These are phyloP conservation scores for Sminthurinus aureus DNA, from an alignment of 2,888 invertebrate genomes.

Conservation along the genomic window DNA sequence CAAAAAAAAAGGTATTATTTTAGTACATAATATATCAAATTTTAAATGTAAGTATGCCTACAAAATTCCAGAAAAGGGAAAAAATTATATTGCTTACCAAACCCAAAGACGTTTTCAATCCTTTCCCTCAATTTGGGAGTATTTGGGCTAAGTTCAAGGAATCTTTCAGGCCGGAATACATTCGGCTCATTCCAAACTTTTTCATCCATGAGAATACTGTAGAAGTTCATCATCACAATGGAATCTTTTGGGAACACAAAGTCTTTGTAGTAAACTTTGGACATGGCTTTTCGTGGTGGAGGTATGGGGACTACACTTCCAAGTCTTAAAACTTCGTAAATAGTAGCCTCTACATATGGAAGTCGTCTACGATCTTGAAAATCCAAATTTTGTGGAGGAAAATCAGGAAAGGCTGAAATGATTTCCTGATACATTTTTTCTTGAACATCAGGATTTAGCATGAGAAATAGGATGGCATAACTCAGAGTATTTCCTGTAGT, in stretches of 20 bases:
- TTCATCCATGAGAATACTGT: constrained; percentile 20
- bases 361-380: constrained; percentile 26
- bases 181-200: constrained; percentile 21
- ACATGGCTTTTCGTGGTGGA: constrained; percentile 25
- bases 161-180: constrained; percentile 27
- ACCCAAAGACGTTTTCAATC: constrained; percentile 31
- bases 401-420: neutral
- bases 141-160: constrained; percentile 9
- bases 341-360: constrained; percentile 35
- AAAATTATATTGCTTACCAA: constrained; percentile 16
- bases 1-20: too few relatives aligned
- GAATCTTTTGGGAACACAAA: constrained; percentile 32
- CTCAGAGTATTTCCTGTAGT: constrained; percentile 33
- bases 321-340: constrained; percentile 23
- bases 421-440: constrained; percentile 30
- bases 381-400: neutral
- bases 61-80: too few relatives aligned
- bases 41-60: too few relatives aligned
- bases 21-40: too few relatives aligned
- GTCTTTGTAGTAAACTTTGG: constrained; percentile 9
- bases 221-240: constrained; percentile 26
- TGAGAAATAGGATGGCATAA: constrained; percentile 30
- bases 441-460: constrained; percentile 33
- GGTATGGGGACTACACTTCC: constrained; percentile 34
- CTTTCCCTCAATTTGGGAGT: neutral